Evolutionary conservation across 2,113 vertebrate species (phyloP).

Genomic region (Pithys albifrons): DNA sequence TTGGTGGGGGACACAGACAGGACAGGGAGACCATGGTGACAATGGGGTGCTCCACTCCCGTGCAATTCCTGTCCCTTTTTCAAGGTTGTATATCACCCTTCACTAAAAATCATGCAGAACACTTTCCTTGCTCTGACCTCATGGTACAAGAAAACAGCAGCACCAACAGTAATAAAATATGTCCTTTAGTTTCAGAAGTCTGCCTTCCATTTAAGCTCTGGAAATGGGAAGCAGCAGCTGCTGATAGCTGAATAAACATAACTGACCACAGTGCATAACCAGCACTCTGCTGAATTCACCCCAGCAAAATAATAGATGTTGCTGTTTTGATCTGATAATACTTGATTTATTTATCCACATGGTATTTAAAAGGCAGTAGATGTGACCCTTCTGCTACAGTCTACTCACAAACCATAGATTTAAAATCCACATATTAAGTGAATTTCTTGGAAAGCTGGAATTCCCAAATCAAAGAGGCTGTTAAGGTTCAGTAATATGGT

Average conservation of each 20-base stretch:
- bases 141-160: not conserved
- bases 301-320: conserved; percentile 28
- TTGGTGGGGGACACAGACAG: not conserved
- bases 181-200: not conserved
- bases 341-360: conserved; percentile 10
- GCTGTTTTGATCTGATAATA: conserved; percentile 6
- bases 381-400: not conserved
- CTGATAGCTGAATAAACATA: not conserved
- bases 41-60: not conserved
- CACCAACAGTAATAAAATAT: not conserved
- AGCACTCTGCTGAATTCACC: not conserved
- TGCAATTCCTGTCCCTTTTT: not conserved
- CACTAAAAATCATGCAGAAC: not conserved
- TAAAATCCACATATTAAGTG: not conserved
- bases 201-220: not conserved
- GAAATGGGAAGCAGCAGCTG: conserved; percentile 14
- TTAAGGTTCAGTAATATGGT: not conserved
- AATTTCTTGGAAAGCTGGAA: conserved; percentile 1
- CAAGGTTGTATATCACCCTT: not conserved
- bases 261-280: not conserved
- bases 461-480: conserved; percentile 8
- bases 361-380: conserved; percentile 10
- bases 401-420: not conserved
- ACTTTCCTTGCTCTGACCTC: not conserved
- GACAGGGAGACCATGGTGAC: not conserved